Conservation (phyloP, 2,888 invertebrate genomes). For the Dione juno region DNA sequence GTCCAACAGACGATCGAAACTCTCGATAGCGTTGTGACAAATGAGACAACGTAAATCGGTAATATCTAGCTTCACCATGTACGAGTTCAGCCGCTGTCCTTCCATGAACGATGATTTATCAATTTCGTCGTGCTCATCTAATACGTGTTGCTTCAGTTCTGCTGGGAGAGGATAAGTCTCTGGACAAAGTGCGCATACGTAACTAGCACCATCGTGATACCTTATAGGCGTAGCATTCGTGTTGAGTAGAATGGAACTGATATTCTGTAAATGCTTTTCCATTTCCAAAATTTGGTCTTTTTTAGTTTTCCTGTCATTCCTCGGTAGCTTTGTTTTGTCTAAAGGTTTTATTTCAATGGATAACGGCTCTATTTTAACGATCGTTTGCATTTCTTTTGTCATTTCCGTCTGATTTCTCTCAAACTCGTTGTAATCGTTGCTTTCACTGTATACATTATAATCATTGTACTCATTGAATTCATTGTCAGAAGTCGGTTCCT, state of each 20-base stretch:
- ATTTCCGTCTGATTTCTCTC: conserved; percentile 11
- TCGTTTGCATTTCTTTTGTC: conserved; percentile 22
- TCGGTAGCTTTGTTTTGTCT: conserved; percentile 23
- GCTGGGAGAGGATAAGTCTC: conserved; percentile 37
- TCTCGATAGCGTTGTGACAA: conserved; percentile 40
- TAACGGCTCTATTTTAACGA: conserved; percentile 33
- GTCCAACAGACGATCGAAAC: conserved; percentile 43
- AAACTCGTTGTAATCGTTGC: neutral
- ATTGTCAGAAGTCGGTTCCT: conserved; percentile 42
- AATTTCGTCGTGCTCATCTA: conserved; percentile 40
- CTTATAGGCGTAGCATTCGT: conserved; percentile 64
- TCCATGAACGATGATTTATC: conserved; percentile 53
- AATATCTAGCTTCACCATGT: conserved; percentile 61
- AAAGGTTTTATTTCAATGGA: conserved; percentile 17
- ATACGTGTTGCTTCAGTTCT: conserved; percentile 37
- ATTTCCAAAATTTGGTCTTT: conserved; percentile 37
- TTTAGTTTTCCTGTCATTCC: conserved; percentile 36
- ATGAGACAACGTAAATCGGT: conserved; percentile 50
- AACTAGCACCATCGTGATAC: conserved; percentile 39
- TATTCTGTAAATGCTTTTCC: conserved; percentile 57
- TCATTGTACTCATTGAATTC: conserved; percentile 23
- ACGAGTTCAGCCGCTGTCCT: conserved; percentile 55
- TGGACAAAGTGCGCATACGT: conserved; percentile 37
- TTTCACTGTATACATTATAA: conserved; percentile 6
- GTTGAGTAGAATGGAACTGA: conserved; percentile 54